Evolutionary conservation across 2,888 invertebrate genomes (phyloP).

Genomic region (Clistopyga incitator): DNA sequence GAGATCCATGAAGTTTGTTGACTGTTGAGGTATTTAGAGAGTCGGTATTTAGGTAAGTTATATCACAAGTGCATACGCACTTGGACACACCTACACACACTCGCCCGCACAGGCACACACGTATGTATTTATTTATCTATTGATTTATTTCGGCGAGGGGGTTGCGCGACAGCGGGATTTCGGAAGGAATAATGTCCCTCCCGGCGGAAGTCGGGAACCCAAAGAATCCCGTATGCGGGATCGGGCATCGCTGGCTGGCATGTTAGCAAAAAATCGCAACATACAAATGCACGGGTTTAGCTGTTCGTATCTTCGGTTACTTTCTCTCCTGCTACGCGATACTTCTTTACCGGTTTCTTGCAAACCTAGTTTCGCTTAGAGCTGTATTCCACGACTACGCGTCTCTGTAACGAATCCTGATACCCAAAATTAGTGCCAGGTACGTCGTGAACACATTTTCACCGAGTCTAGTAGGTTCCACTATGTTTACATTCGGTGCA

Average conservation of each 20-base stretch:
- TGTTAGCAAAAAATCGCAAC: constrained; percentile 59
- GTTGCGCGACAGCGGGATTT: no score
- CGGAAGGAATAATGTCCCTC: no score
- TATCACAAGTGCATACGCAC: no score
- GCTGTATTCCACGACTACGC: constrained; percentile 9
- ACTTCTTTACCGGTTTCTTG: constrained; percentile 6
- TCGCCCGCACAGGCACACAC: no score
- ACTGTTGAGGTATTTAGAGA: no score
- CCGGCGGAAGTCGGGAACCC: no score
- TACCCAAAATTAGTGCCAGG: constrained; percentile 62
- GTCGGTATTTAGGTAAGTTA: no score
- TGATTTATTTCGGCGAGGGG: no score
- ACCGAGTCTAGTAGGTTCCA: constrained; percentile 39
- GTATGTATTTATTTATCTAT: no score
- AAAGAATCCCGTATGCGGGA: no score
- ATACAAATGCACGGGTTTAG: constrained; percentile 52
- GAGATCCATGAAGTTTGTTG: no score
- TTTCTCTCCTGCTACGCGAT: constrained; percentile 38
- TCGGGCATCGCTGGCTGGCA: not conserved
- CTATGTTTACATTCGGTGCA: constrained; percentile 36
- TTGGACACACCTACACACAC: no score
- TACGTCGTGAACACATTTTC: constrained; percentile 56
- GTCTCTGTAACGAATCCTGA: constrained; percentile 60
- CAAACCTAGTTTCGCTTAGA: constrained; percentile 11
- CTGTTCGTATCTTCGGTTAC: constrained; percentile 22